Percentiles rank a stretch among this genome's conserved stretches.
Conservation (phyloP, 2,113 vertebrate species). For the Ctenomys sociabilis region DNA sequence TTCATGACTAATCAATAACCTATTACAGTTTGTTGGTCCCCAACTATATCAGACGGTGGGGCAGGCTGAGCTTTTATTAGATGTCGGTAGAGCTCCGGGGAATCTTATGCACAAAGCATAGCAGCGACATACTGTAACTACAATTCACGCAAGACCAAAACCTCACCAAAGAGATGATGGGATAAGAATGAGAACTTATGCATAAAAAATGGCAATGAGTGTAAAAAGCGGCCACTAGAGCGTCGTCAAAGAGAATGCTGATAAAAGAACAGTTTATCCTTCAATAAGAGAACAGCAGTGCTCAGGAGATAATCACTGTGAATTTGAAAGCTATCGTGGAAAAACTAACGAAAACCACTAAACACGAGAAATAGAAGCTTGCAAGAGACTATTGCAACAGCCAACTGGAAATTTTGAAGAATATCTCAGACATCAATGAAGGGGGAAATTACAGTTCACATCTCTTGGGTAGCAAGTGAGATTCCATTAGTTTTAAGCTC, state of each 20-base stretch:
- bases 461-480: not conserved
- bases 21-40: not conserved
- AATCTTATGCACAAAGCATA: not conserved
- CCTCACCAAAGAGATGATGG: not conserved
- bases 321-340: not conserved
- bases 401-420: not conserved
- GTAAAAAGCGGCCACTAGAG: accelerated
- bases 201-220: not conserved
- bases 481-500: too few relatives aligned
- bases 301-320: not conserved
- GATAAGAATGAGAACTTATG: not conserved
- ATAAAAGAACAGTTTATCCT: not conserved
- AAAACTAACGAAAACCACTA: not conserved
- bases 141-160: not conserved
- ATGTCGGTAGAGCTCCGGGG: not conserved
- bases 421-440: not conserved
- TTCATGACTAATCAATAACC: not conserved
- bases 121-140: not conserved
- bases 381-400: not conserved
- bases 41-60: too few relatives aligned
- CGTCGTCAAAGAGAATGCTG: not conserved
- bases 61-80: too few relatives aligned
- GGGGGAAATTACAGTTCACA: not conserved
- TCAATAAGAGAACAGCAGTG: too few relatives aligned
- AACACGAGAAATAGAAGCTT: not conserved